phyloP scores from a whole-genome alignment of 1,140 invertebrate species.

The honey bee (Apis mellifera) region Amel_HAv3.1 CM009936.2:3712501-3713000 shows the following conservation, averaged over 20 bases:
- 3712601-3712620: slow-evolving; percentile 9
- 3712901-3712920: background rate
- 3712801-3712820: slow-evolving; percentile 47
- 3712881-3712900: slow-evolving; percentile 29
- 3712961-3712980: slow-evolving; percentile 46
- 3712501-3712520: background rate
- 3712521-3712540: too few relatives aligned
- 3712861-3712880: slow-evolving; percentile 40
- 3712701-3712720: slow-evolving; percentile 50
- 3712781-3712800: slow-evolving; percentile 43
- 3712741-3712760: slow-evolving; percentile 45
- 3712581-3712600: slow-evolving; percentile 19
- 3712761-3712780: slow-evolving; percentile 47
- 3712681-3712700: slow-evolving; percentile 45
- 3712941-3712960: slow-evolving; percentile 33
- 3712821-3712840: slow-evolving; percentile 36
- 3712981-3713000: slow-evolving; percentile 35
- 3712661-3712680: background rate
- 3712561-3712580: slow-evolving; percentile 1
- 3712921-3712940: slow-evolving; percentile 14
- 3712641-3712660: slow-evolving; percentile 30
- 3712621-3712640: slow-evolving; percentile 41
- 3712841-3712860: slow-evolving; percentile 30
- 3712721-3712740: slow-evolving; percentile 37
- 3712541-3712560: slow-evolving; percentile 1